phyloP scores from a whole-genome alignment of 2,888 invertebrate genomes.

The Sphaeridia pumilis region DNA sequence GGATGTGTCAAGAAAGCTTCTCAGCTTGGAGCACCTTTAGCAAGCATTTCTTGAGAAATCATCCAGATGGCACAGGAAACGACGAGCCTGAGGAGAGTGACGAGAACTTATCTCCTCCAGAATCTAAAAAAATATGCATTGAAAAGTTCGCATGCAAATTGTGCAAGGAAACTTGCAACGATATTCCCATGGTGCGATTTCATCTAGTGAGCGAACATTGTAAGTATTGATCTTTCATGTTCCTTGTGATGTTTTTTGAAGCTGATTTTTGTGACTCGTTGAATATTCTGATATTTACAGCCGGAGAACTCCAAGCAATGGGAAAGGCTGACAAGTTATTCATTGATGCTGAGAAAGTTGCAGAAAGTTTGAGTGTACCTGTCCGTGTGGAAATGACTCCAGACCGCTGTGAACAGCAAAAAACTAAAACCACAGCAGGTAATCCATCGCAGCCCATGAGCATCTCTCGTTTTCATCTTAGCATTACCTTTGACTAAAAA shows the following conservation, averaged over 20 bases:
- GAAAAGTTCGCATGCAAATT: slow-evolving; percentile 3
- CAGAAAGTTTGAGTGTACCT: not conserved
- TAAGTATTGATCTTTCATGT: not conserved
- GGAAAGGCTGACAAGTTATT: slow-evolving; percentile 2
- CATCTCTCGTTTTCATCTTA: not conserved
- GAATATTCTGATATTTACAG: not conserved
- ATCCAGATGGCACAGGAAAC: not conserved
- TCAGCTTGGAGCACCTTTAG: not conserved
- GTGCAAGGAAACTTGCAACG: not conserved
- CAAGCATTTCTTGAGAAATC: not conserved
- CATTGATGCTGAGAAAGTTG: slow-evolving; percentile 1
- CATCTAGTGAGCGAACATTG: slow-evolving; percentile 12
- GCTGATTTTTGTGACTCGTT: not conserved
- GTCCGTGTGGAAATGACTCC: not conserved
- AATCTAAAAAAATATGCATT: not conserved
- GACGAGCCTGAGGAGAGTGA: not conserved
- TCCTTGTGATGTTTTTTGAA: not conserved
- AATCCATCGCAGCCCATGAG: too few relatives aligned
- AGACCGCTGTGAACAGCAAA: not conserved
- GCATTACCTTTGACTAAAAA: not conserved
- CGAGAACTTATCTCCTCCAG: not conserved
- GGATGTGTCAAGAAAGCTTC: slow-evolving; percentile 3
- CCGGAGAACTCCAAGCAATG: slow-evolving; percentile 5
- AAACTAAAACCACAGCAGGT: too few relatives aligned
- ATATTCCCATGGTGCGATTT: slow-evolving; percentile 9